These are phyloP conservation scores for Nomada fucata DNA, from an alignment of 2,888 invertebrate species.

Conservation along the genomic window DNA sequence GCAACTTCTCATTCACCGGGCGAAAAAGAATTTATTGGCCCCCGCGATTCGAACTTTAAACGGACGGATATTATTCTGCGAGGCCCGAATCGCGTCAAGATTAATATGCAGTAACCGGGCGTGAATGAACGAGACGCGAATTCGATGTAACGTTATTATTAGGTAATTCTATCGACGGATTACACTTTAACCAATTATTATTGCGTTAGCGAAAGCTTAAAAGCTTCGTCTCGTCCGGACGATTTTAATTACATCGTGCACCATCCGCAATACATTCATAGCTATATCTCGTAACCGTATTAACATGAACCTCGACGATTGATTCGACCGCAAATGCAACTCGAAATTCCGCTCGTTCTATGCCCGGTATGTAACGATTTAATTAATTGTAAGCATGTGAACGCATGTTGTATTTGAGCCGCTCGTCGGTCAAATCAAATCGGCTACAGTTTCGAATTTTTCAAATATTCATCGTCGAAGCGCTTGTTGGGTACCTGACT, in stretches of 20 bases:
- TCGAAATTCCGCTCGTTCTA: conserved; percentile 6
- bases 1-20: too few relatives aligned
- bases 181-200: background rate
- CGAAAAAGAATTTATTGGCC: too few relatives aligned
- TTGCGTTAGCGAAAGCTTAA: background rate
- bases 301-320: background rate
- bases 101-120: background rate
- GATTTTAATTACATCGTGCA: background rate
- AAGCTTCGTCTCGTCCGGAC: background rate
- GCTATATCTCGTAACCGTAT: conserved; percentile 8
- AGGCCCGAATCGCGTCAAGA: background rate
- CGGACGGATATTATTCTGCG: background rate
- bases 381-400: background rate
- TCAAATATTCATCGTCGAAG: too few relatives aligned
- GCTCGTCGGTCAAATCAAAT: too few relatives aligned
- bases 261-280: background rate
- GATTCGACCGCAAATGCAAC: conserved; percentile 2
- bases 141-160: background rate
- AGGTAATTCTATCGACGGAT: background rate
- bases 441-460: too few relatives aligned
- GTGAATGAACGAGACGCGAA: background rate
- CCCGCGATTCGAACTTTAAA: background rate
- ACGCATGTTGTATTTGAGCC: background rate
- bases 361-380: background rate
- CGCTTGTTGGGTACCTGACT: too few relatives aligned